These are phyloP conservation scores for Equus przewalskii DNA, from an alignment of 2,113 vertebrate genomes.

Conservation along the genomic window DNA sequence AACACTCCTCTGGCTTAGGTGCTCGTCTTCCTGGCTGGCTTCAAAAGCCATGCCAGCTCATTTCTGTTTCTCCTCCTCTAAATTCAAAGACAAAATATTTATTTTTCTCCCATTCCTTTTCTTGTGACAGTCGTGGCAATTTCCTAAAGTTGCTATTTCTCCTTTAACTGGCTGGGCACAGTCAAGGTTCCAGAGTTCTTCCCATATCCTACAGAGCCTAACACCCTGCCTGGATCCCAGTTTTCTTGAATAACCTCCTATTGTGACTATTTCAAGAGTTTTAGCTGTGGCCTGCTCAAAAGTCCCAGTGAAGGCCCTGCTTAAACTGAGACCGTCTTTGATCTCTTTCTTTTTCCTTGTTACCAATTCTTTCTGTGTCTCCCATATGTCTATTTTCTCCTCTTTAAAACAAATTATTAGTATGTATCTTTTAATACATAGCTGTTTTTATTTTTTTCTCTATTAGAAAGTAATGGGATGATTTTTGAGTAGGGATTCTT, in stretches of 20 bases:
- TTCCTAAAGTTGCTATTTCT: neutral
- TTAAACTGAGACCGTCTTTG: neutral
- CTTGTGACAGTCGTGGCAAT: neutral
- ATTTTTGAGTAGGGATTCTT: neutral
- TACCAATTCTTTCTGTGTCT: constrained; percentile 35
- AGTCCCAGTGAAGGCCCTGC: neutral
- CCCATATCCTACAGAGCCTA: neutral
- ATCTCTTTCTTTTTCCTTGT: neutral
- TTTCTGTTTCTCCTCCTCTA: neutral
- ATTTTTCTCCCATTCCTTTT: neutral
- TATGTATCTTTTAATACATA: neutral
- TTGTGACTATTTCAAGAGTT: neutral
- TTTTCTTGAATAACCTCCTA: neutral
- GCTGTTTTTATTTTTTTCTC: neutral
- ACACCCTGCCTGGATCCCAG: neutral
- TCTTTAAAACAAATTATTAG: neutral
- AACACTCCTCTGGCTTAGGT: neutral
- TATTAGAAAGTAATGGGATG: neutral
- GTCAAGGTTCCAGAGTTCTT: neutral
- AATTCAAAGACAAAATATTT: neutral
- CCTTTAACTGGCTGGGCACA: neutral
- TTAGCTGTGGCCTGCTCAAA: neutral
- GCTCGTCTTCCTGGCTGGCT: neutral
- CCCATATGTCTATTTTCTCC: neutral
- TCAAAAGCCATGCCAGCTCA: neutral